Evolutionary conservation across 2,797 vertebrate species (phyloP).

Genomic region (Microcaecilia unicolor): DNA sequence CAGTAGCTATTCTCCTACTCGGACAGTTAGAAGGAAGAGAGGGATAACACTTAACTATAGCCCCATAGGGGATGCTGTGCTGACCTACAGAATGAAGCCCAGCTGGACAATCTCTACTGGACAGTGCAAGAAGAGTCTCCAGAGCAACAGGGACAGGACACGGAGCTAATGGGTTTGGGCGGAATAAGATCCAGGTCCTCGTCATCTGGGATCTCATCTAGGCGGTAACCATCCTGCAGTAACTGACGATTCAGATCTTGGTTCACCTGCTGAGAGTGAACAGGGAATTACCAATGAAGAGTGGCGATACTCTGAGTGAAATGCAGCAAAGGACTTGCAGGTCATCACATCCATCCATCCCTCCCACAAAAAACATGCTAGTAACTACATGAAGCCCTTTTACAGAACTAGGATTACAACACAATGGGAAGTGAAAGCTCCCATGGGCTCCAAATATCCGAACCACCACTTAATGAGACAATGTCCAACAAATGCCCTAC

Average conservation of each 20-base stretch:
- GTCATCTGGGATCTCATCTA: constrained; percentile 91
- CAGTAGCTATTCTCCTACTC: accelerated
- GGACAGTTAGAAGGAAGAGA: accelerated
- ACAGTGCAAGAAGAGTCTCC: constrained; percentile 66
- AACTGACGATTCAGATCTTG: constrained; percentile 87
- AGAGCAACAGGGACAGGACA: constrained; percentile 69
- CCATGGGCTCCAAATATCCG: no score
- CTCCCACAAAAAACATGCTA: no score
- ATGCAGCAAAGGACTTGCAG: no score
- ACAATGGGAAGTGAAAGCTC: no score
- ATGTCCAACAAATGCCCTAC: no score
- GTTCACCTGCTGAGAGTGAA: constrained; percentile 65
- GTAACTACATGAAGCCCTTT: no score
- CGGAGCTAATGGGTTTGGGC: constrained; percentile 75
- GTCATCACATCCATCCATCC: no score
- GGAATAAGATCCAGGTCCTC: constrained; percentile 95
- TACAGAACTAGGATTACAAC: no score
- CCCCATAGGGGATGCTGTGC: no score
- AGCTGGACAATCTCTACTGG: constrained; percentile 47
- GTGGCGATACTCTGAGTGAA: no score
- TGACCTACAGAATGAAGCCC: background rate
- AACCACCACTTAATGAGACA: no score
- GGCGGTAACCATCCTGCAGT: constrained; percentile 85
- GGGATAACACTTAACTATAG: constrained; percentile 10
- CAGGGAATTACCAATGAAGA: no score